A percentile compares a stretch with the other conserved stretches of the same genome.
These are phyloP conservation scores for Helarctos malayanus DNA, from an alignment of 2,797 vertebrate genomes.

Conservation along the genomic window DNA sequence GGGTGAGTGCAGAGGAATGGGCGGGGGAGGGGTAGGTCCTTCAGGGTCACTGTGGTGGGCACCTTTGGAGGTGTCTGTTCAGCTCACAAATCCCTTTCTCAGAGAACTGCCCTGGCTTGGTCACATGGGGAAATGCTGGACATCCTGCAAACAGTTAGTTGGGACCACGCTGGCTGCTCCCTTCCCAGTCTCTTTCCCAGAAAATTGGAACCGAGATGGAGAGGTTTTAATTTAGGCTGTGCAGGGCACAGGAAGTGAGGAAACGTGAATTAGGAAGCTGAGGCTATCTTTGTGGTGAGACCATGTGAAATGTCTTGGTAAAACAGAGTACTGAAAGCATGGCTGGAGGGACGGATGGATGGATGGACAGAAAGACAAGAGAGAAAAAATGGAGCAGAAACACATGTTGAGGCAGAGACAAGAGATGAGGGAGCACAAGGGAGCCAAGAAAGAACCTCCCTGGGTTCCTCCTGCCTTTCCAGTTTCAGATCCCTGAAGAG, in stretches of 20 bases:
- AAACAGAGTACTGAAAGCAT: not conserved
- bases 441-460: not conserved
- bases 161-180: not conserved
- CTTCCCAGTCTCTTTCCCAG: not conserved
- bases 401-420: not conserved
- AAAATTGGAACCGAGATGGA: not conserved
- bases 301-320: not conserved
- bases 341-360: not conserved
- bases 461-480: not conserved
- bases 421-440: not conserved
- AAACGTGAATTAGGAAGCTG: not conserved
- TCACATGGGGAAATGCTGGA: not conserved
- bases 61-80: not conserved
- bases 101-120: not conserved
- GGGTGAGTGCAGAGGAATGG: not conserved
- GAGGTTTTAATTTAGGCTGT: not conserved
- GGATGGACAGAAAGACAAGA: rapidly evolving
- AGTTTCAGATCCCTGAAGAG: not conserved
- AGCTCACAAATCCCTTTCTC: not conserved
- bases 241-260: not conserved
- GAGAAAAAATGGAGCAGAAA: not conserved
- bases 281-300: not conserved
- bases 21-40: not conserved
- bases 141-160: not conserved
- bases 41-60: not conserved